Evolutionary conservation across 1,140 invertebrate species (phyloP).

Genomic region (Adoxophyes honmai): DNA sequence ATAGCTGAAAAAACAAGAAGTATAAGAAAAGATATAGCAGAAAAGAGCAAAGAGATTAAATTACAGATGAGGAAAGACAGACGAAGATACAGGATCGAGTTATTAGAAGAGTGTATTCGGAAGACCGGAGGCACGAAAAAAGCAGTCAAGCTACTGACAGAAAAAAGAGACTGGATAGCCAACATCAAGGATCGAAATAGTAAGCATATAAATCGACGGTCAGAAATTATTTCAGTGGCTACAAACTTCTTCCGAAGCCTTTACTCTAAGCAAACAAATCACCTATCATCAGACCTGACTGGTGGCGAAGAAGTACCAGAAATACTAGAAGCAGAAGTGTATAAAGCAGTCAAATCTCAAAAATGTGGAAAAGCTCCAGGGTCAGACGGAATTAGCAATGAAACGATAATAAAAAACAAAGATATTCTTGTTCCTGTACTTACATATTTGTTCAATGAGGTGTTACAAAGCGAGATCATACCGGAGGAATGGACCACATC

Average conservation of each 20-base stretch:
- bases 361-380: conserved; percentile 32
- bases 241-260: conserved; percentile 22
- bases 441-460: conserved; percentile 29
- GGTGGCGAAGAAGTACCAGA: conserved; percentile 18
- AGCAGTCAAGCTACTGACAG: conserved; percentile 20
- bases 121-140: conserved; percentile 19
- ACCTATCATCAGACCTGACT: background rate
- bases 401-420: conserved; percentile 24
- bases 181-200: conserved; percentile 19
- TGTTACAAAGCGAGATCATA: conserved; percentile 28
- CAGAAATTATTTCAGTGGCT: conserved; percentile 19
- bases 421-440: conserved; percentile 17
- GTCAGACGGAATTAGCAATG: conserved; percentile 30
- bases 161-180: conserved; percentile 22
- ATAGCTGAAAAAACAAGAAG: too few relatives aligned
- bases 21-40: too few relatives aligned
- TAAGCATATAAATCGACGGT: conserved; percentile 17
- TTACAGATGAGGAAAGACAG: too few relatives aligned
- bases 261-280: conserved; percentile 3
- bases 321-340: conserved; percentile 29
- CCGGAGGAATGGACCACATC: conserved; percentile 28
- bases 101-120: too few relatives aligned
- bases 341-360: conserved; percentile 29
- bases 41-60: too few relatives aligned
- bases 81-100: too few relatives aligned